Evolutionary conservation across 53 echinoderm and acorn worm species (phyloP).

Genomic region (Patiria pectinifera): DNA sequence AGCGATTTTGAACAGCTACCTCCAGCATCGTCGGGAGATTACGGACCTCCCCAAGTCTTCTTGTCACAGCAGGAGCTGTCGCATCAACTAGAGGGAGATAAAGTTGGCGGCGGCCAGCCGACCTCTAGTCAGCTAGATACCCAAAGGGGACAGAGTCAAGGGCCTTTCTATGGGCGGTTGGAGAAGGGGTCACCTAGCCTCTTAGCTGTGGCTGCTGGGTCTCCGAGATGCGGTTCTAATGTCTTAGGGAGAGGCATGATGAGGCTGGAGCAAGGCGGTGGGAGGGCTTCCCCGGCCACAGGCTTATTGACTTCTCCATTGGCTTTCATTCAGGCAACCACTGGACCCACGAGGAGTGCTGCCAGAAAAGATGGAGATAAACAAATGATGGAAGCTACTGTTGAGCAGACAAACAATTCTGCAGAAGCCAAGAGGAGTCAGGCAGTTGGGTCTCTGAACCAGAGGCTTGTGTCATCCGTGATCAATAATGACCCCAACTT

Average conservation of each 20-base stretch:
- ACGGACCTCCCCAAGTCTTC: background rate
- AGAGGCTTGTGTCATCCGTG: background rate
- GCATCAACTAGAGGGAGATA: background rate
- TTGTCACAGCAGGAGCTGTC: background rate
- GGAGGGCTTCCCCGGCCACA: background rate
- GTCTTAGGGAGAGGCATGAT: constrained; percentile 30
- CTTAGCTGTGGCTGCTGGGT: background rate
- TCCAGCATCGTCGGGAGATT: background rate
- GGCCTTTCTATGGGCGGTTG: background rate
- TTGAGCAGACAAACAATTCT: background rate
- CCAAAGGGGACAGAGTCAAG: background rate
- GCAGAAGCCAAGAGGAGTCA: background rate
- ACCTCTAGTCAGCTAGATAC: background rate
- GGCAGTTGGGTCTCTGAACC: background rate
- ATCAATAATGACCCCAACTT: background rate
- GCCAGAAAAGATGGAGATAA: background rate
- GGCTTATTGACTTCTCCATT: constrained; percentile 16
- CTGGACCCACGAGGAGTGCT: background rate
- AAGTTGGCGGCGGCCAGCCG: background rate
- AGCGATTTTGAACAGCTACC: constrained; percentile 10
- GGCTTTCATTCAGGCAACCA: constrained; percentile 39
- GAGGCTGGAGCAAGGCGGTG: constrained; percentile 2
- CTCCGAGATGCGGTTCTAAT: background rate
- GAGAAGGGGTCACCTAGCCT: constrained; percentile 3
- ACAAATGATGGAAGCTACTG: background rate